Percentiles rank a stretch among this genome's conserved stretches.
Conservation (phyloP, 1,140 invertebrate genomes). For the Aphidius gifuensis region DNA sequence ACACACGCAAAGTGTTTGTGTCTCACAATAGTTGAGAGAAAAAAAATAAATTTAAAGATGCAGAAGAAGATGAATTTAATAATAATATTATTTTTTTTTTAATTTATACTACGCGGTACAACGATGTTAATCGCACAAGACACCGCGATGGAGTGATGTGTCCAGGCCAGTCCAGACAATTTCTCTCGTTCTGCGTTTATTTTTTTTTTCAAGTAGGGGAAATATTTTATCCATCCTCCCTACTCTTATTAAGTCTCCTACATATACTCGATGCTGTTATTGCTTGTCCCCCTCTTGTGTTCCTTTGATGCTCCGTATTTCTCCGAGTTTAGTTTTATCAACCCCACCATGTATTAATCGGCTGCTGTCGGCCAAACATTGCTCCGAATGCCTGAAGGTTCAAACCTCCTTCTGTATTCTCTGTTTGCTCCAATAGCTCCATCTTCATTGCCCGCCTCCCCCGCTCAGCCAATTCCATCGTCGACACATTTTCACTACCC, state of each 20-base stretch:
- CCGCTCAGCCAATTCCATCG: too few relatives aligned
- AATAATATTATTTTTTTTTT: too few relatives aligned
- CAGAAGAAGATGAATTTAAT: conserved; percentile 1
- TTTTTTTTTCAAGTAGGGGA: neutral
- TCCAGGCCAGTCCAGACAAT: conserved; percentile 34
- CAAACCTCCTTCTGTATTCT: too few relatives aligned
- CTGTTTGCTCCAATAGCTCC: too few relatives aligned
- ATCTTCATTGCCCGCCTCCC: too few relatives aligned
- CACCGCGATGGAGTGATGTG: conserved; percentile 32
- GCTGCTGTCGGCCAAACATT: too few relatives aligned
- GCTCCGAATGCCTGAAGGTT: too few relatives aligned
- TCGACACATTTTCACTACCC: too few relatives aligned
- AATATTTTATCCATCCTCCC: conserved; percentile 37
- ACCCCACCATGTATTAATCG: too few relatives aligned
- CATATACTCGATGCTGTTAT: conserved; percentile 11
- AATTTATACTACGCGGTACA: neutral
- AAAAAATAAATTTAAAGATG: neutral
- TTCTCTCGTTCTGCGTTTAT: conserved; percentile 36
- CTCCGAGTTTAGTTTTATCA: too few relatives aligned
- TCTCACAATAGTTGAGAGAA: neutral
- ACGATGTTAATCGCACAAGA: conserved; percentile 29
- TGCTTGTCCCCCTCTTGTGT: conserved; percentile 12
- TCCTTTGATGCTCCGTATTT: too few relatives aligned
- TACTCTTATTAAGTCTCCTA: conserved; percentile 18
- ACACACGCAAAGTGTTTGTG: too few relatives aligned